These are phyloP conservation scores for Oostethus manadensis DNA, from an alignment of 2,113 vertebrate genomes.

Conservation along the genomic window DNA sequence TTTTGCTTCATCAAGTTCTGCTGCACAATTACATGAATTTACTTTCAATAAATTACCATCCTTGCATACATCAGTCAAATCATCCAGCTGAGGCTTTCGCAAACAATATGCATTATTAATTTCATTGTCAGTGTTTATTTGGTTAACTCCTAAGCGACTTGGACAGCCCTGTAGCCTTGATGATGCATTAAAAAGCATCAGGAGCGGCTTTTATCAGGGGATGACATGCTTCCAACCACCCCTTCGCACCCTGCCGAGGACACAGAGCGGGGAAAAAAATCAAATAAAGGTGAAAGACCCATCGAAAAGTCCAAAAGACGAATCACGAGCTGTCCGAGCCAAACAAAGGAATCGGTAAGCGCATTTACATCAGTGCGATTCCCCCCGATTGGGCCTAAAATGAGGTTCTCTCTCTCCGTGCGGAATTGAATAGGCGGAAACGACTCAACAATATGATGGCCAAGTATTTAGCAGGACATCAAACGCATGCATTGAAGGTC, in stretches of 20 bases:
- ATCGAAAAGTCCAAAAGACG: constrained; percentile 55
- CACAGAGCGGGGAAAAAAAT: constrained; percentile 32
- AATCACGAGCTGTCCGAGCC: constrained; percentile 36
- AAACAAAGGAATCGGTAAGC: constrained; percentile 61
- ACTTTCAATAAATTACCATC: constrained; percentile 98
- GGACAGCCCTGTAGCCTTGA: constrained; percentile 75
- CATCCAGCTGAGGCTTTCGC: constrained; percentile 84
- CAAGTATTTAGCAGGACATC: no score
- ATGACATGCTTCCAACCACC: constrained; percentile 64
- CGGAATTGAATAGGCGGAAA: constrained; percentile 26
- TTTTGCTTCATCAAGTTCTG: constrained; percentile 92
- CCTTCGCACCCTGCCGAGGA: constrained; percentile 62
- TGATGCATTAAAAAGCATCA: constrained; percentile 77
- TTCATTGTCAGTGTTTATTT: constrained; percentile 81
- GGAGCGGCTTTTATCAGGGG: constrained; percentile 67
- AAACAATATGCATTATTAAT: constrained; percentile 99
- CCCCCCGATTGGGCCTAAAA: constrained; percentile 62
- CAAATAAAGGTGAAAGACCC: constrained; percentile 43
- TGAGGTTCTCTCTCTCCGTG: constrained; percentile 29
- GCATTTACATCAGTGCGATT: constrained; percentile 50
- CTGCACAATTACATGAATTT: constrained; percentile 91
- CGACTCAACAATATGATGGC: no score
- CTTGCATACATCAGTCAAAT: constrained; percentile 98
- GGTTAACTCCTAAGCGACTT: constrained; percentile 76
- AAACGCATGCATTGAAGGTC: no score